Evolutionary conservation across 2,888 invertebrate genomes (phyloP), one percentile per base, ranked within the genome.

Genomic region (Limnephilus marmoratus): DNA sequence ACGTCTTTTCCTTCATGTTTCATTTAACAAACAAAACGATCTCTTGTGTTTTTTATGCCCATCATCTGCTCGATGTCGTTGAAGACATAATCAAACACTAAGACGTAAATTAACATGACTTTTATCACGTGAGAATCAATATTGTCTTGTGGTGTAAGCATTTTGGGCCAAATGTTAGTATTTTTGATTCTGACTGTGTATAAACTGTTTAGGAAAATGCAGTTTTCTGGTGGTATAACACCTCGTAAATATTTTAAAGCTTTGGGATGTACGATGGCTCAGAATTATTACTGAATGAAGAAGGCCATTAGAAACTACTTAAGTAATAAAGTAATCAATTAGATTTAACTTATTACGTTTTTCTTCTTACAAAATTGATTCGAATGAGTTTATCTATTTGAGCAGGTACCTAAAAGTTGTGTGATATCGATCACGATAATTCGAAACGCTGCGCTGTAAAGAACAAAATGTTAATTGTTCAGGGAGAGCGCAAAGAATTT

Each of bases 31-130:
- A 85, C 45, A 41, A 9, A 41, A 34, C 37, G 41, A 85, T 85
- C 2, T 18, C 82, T 83, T 83, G 82, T 83, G 68, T 83, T 83
- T 83, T 83, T 83, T 83, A 34, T 34, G 34, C 31, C 34, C 82
- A 83, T 83, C 68, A 68, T 68, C 68, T 68, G 68, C 68, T 68
- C 68, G 68, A n/a, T 68, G 68, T 68, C 68, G 68, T n/a, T 68
- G 68, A 68, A 5, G 68, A 68, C 68, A 68, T 68, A 68, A 68
- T 68, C 68, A 68, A 68, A 68, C n/a, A 24, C n/a, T n/a, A 68
- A 24, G 68, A 68, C 68, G 68, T 68, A 68, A 68, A 68, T 68
- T 24, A 68, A 24, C 68, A 68, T 68, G 68, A 68, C 68, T 68
- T 68, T 68, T 24, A 68, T 68, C 68, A 68, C n/a, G 68, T 68